Evolutionary conservation across 2,797 vertebrate species (phyloP).

Genomic region (Rallus crepitans): DNA sequence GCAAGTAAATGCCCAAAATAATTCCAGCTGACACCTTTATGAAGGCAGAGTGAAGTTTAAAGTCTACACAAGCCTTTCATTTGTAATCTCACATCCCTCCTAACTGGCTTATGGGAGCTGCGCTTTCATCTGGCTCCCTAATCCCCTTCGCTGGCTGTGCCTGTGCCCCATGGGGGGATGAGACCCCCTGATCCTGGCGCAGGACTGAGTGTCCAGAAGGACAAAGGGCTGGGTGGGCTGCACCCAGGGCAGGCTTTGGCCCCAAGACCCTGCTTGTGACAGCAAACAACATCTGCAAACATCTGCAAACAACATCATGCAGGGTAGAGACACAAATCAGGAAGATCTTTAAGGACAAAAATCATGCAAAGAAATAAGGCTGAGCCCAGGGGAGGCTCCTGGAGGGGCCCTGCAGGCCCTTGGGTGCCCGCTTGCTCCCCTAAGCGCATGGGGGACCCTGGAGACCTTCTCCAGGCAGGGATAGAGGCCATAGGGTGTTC

Average conservation of each 20-base stretch:
- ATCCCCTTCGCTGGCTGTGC: neutral
- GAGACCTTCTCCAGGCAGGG: neutral
- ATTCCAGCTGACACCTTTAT: constrained; percentile 68
- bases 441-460: neutral
- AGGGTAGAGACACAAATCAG: fast-evolving
- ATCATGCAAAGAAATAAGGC: too few relatives aligned
- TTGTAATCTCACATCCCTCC: constrained; percentile 15
- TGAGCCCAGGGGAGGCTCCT: neutral
- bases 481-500: neutral
- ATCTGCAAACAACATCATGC: neutral
- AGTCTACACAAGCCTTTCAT: constrained; percentile 54
- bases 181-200: fast-evolving
- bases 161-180: fast-evolving
- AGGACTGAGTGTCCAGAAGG: fast-evolving
- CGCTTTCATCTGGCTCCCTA: neutral
- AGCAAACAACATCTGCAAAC: neutral
- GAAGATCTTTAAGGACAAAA: neutral
- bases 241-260: neutral
- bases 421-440: neutral
- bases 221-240: neutral
- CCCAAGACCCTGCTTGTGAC: neutral
- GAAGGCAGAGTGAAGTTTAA: constrained; percentile 60
- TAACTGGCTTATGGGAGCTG: neutral
- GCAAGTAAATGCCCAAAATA: constrained; percentile 70
- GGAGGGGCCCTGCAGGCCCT: neutral